Percentiles rank a stretch among this genome's conserved stretches.
phyloP scores from a whole-genome alignment of 2,797 vertebrate species.

The Gastrophryne carolinensis region DNA sequence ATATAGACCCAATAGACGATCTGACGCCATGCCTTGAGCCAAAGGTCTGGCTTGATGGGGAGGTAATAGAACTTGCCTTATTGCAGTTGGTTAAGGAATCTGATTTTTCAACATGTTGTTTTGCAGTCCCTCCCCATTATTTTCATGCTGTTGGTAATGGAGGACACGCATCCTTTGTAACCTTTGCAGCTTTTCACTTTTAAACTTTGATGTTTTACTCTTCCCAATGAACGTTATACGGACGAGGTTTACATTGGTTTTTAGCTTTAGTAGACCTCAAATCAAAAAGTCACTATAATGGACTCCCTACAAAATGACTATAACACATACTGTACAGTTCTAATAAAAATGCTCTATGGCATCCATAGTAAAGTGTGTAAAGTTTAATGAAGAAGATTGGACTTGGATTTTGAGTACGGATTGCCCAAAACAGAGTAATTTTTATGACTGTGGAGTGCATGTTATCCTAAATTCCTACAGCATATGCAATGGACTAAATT shows the following conservation, averaged over 20 bases:
- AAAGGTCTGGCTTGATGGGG: not conserved
- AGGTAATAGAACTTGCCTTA: not conserved
- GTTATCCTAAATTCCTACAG: not conserved
- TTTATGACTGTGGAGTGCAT: not conserved
- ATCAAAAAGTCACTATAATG: constrained; percentile 1
- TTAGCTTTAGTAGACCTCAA: not conserved
- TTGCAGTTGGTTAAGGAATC: constrained; percentile 8
- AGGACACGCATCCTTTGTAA: not conserved
- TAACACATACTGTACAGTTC: not conserved
- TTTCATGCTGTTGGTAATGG: constrained; percentile 1
- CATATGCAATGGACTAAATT: too few relatives aligned
- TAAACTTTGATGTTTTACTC: too few relatives aligned
- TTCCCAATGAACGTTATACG: not conserved
- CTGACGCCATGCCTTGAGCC: not conserved
- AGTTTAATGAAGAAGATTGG: not conserved
- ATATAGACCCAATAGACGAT: not conserved
- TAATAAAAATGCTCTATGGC: not conserved
- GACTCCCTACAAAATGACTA: not conserved
- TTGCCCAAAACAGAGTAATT: constrained; percentile 1
- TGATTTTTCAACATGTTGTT: not conserved
- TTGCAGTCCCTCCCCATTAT: not conserved
- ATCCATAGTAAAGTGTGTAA: not conserved
- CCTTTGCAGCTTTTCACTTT: too few relatives aligned
- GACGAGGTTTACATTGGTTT: not conserved
- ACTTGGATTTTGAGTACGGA: not conserved